phyloP scores from a whole-genome alignment of 2,797 vertebrate species.

The Pantherophis alleghaniensis region DNA sequence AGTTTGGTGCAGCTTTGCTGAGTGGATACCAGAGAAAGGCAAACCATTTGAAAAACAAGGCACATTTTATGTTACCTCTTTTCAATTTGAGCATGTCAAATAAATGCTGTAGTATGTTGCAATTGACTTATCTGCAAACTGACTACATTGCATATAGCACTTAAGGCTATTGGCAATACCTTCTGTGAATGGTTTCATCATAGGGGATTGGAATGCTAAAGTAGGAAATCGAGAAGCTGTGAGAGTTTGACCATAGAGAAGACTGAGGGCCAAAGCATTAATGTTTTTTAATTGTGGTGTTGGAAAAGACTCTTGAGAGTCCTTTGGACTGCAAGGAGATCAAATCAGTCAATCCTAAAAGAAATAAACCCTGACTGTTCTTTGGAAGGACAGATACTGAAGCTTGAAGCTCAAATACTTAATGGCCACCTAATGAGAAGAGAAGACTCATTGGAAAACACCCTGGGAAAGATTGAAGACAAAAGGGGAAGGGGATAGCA shows the following conservation, averaged over 20 bases:
- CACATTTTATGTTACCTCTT: conserved; percentile 49
- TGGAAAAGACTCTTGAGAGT: neutral
- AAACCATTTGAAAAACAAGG: conserved; percentile 39
- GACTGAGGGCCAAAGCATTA: neutral
- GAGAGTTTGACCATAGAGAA: neutral
- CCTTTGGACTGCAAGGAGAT: neutral
- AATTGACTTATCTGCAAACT: conserved; percentile 38
- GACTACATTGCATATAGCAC: conserved; percentile 6
- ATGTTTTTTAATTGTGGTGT: neutral
- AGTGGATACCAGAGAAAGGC: conserved; percentile 26
- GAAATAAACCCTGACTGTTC: neutral
- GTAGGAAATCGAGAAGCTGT: neutral
- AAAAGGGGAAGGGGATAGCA: too few species aligned
- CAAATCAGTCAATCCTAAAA: neutral
- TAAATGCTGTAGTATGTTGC: conserved; percentile 49
- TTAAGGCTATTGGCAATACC: conserved; percentile 21
- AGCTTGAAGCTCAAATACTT: neutral
- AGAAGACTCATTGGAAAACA: neutral
- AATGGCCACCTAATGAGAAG: neutral
- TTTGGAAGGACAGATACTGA: neutral
- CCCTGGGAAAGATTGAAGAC: too few species aligned
- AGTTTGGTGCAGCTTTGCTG: conserved; percentile 24
- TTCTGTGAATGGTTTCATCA: neutral
- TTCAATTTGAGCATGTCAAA: conserved; percentile 45
- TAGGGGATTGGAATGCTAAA: neutral